Base-by-base conservation (phyloP, 2,888 invertebrate genomes). In the Lingula anatina region DNA sequence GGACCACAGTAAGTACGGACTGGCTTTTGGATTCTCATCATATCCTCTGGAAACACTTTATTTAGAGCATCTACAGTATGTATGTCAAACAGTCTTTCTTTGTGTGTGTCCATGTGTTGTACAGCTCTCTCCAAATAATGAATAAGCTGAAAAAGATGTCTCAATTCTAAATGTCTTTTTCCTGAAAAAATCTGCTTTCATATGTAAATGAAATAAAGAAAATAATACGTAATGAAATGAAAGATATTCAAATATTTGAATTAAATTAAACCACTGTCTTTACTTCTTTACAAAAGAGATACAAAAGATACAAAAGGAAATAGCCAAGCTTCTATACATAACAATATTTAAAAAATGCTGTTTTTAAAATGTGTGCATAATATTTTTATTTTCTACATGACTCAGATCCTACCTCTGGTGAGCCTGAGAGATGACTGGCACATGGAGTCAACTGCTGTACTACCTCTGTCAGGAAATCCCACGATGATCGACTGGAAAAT, bases 91-190 rank as follows among this genome's bases (percentile, higher is more conserved):
- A 70, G 51, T 36, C 62, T 59, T 44, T 67, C 70, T 46, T 60
- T 65, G 53, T 72, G 61, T 9, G 54, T 43, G 18, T 64, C 59
- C 12, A 60, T 53, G 56, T 70, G 68, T 25, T 65, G 59, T 3
- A 64, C 26, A 3, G 71, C 54, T 38, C 74, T 60, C 50, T 72
- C 69, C 36, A 74, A 28, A 46, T 74, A 74, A 47, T 74, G 74
- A 24, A 49, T 54, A 27, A 71, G 46, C 73, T 73, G 58, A 28
- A 62, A 53, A 18, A 47, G 36, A 24, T n/a, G n/a, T n/a, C n/a
- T n/a, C n/a, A n/a, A n/a, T n/a, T n/a, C n/a, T n/a, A 46, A 23
- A 43, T 24, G 7, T 15, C n/a, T n/a, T n/a, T n/a, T n/a, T n/a
- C n/a, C n/a, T n/a, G n/a, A n/a, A n/a, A n/a, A n/a, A n/a, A n/a